Conservation (phyloP, 2,113 vertebrate genomes). For the Orthonyx spaldingii region DNA sequence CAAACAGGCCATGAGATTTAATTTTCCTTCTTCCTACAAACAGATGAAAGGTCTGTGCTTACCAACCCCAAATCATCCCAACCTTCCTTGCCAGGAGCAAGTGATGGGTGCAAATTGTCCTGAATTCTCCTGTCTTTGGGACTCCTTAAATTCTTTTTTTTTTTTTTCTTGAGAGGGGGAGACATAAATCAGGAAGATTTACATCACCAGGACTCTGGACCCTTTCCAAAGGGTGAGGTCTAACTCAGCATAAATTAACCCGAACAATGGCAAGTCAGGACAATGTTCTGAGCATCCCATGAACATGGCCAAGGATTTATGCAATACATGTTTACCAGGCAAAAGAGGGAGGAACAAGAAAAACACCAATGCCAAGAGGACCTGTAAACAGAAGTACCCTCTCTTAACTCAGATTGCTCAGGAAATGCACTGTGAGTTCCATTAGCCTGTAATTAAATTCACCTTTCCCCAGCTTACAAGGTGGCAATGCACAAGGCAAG, state of each 20-base stretch:
- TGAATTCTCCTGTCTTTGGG: neutral
- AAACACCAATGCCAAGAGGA: neutral
- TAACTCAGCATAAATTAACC: slow-evolving; percentile 44
- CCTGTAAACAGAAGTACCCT: neutral
- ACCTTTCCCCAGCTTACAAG: neutral
- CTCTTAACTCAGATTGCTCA: neutral
- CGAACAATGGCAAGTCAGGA: slow-evolving; percentile 7
- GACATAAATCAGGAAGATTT: slow-evolving; percentile 7
- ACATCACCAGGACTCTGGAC: neutral
- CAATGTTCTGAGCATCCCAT: slow-evolving; percentile 17
- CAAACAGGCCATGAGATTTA: slow-evolving; percentile 51
- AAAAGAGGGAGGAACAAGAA: neutral
- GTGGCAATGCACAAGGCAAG: neutral
- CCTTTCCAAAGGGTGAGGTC: slow-evolving; percentile 22
- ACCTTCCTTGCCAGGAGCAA: neutral
- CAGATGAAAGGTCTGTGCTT: slow-evolving; percentile 5
- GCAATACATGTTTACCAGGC: slow-evolving; percentile 21
- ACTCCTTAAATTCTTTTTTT: neutral
- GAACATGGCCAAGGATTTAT: neutral
- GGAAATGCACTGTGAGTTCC: neutral
- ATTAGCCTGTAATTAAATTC: neutral
- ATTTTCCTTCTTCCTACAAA: slow-evolving; percentile 37
- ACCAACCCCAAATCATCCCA: neutral
- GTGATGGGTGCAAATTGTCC: neutral
- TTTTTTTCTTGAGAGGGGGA: neutral